Evolutionary conservation across 2,888 invertebrate genomes (phyloP), one percentile per base, ranked within the genome.

Genomic region (Andrena haemorrhoa): DNA sequence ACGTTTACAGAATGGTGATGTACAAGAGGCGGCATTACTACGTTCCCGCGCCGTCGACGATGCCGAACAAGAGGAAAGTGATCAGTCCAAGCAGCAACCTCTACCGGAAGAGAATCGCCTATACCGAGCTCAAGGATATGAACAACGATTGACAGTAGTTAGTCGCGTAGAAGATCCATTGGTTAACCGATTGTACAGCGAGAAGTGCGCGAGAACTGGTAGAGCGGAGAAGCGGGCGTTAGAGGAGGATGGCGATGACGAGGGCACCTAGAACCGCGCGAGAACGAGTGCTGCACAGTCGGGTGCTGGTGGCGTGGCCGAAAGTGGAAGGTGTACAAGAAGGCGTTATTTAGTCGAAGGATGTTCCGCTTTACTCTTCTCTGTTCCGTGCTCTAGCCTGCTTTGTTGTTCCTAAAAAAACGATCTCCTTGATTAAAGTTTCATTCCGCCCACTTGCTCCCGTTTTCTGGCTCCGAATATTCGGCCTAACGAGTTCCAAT

Each of bases 81-180:
- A 29, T 83, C 31, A 33, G 86, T 12, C 82, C 84, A 16, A 69
- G 79, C 6, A 85, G 86, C n/a, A 89, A 88, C 47, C 76, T 92
- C 12, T 93, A 93, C 74, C 90, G 93, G 33, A 93, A 94, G 78
- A 90, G 92, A 47, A 89, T 93, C 79, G 93, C 92, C 58, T 94
- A 94, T 84, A 94, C 93, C 76, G 94, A 94, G 82, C 90, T 94
- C 41, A 94, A 90, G 86, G 92, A 93, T 83, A 92, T 94, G 92
- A 92, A 90, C 90, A 93, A 93, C 89, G 93, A 94, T 91, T 93
- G 93, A 94, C 90, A 82, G 86, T 75, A 75, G 84, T 61, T 81
- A 49, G 33, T 78, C 29, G 33, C 63, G 26, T 89, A 88, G 86
- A 71, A 56, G 60, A 47, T 68, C 82, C 80, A 79, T 71, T 82